A percentile compares a stretch with the other conserved stretches of the same genome.
Conservation (phyloP, 2,113 vertebrate species). For the Dicerorhinus sumatrensis region DNA sequence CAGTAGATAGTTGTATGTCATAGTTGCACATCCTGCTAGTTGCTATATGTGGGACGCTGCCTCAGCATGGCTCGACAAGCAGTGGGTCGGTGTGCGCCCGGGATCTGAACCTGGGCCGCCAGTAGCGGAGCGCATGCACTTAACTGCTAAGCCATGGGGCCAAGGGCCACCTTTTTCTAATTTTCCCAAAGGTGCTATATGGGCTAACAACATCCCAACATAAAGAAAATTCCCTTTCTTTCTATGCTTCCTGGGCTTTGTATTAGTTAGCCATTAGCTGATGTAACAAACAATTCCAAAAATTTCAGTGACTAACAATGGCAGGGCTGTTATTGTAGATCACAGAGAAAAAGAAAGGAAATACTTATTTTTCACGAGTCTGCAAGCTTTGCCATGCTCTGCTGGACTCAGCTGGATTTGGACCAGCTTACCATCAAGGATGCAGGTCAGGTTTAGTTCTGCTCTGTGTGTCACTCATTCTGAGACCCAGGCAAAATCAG, state of each 20-base stretch:
- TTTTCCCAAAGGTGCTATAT: background rate
- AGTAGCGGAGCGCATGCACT: too few relatives aligned
- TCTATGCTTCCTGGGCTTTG: background rate
- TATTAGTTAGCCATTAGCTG: background rate
- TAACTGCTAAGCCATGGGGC: too few relatives aligned
- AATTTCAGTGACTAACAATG: background rate
- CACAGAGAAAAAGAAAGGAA: background rate
- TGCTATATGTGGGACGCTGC: too few relatives aligned
- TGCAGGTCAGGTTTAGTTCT: background rate
- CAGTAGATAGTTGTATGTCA: too few relatives aligned
- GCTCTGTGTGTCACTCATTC: background rate
- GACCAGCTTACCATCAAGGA: background rate
- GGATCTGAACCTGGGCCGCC: too few relatives aligned
- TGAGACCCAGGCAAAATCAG: background rate
- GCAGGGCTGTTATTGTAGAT: background rate
- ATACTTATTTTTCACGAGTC: background rate
- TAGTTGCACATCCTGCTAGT: too few relatives aligned
- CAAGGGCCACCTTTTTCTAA: background rate
- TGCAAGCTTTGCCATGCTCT: background rate
- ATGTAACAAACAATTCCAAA: constrained; percentile 54
- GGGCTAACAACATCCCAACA: background rate
- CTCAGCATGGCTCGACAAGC: too few relatives aligned
- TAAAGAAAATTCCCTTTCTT: background rate
- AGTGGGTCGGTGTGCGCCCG: too few relatives aligned
- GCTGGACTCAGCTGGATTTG: background rate